Percentiles rank a stretch among this genome's conserved stretches.
These are phyloP conservation scores for Elysia chlorotica DNA, from an alignment of 1,140 invertebrate species.

Conservation along the genomic window DNA sequence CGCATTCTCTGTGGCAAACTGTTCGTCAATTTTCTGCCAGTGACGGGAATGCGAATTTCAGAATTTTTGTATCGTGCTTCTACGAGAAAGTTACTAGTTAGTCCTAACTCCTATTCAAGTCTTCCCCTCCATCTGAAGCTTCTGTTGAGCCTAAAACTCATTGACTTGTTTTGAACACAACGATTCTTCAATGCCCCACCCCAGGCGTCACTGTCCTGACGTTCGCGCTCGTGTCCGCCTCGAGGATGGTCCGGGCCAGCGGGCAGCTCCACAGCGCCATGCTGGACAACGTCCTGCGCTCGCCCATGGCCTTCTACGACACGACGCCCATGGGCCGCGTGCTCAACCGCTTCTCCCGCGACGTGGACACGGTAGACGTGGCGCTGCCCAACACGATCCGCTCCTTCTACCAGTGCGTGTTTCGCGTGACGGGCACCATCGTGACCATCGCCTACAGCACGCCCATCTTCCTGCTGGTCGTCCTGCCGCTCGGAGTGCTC, in stretches of 20 bases:
- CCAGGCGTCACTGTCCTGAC: conserved; percentile 40
- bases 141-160: too few species aligned
- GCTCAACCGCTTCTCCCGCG: conserved; percentile 69
- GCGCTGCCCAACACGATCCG: conserved; percentile 42
- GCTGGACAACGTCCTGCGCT: conserved; percentile 66
- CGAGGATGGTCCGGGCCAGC: conserved; percentile 68
- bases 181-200: too few species aligned
- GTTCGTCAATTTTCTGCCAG: too few species aligned
- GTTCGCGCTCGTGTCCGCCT: conserved; percentile 33
- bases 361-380: conserved; percentile 59
- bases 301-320: conserved; percentile 70
- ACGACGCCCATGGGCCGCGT: conserved; percentile 69
- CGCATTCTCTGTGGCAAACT: too few species aligned
- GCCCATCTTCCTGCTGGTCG: conserved; percentile 63
- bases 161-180: too few species aligned
- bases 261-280: conserved; percentile 76
- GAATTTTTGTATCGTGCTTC: too few species aligned
- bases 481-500: conserved; percentile 28
- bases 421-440: conserved; percentile 73
- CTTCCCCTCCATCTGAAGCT: too few species aligned
- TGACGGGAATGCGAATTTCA: too few species aligned
- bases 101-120: too few species aligned
- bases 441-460: conserved; percentile 80
- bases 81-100: too few species aligned
- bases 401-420: conserved; percentile 46